Base-by-base conservation (phyloP, 2,113 vertebrate species). In the Zosterops pallidus region DNA sequence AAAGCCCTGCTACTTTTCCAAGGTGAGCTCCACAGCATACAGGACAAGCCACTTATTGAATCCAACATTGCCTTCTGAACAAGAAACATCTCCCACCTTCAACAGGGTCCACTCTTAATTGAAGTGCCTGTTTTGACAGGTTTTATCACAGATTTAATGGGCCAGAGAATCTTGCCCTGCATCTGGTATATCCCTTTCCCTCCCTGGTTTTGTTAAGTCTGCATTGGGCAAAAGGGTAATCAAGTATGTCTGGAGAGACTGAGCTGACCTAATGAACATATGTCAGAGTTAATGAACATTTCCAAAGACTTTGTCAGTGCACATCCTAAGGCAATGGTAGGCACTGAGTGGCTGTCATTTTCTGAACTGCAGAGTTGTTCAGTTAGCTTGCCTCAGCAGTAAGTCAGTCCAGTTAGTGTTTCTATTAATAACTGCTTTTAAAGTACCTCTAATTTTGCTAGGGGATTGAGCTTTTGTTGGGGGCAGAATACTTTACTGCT, bases 321-420 rank as follows among this genome's bases (percentile, higher is more conserved):
- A 80, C 56, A 89, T 96, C 91, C 95, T 96, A 65, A 97, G 96
- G 95, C 97, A 85, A 95, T 62, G 35, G 80, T 72, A 85, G 77
- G 86, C 86, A 79, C 90, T 68, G 96, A 97, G 85, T 77, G 60
- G 47, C 63, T 96, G 96, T 97, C 94, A 95, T 95, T 96, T 97
- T 89, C 92, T 33, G 71, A 93, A 57, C 92, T 44, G 82, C 46
- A 89, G 89, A 95, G 77, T 90, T 90, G 59, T 83, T 94, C 95
- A 93, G 87, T 72, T 89, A 53, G 62, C 91, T 93, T 96, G 76
- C 65, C 70, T 92, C 83, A 86, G 79, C 83, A 87, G 69, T 65
- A 92, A 93, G 86, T 75, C 86, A 72, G 67, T 94, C 80, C 60
- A 88, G 88, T 83, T 82, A 91, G 50, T n/a, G 52, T 50, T 90